Evolutionary conservation across 1,140 invertebrate species (phyloP).

Genomic region (Monomorium pharaonis): DNA sequence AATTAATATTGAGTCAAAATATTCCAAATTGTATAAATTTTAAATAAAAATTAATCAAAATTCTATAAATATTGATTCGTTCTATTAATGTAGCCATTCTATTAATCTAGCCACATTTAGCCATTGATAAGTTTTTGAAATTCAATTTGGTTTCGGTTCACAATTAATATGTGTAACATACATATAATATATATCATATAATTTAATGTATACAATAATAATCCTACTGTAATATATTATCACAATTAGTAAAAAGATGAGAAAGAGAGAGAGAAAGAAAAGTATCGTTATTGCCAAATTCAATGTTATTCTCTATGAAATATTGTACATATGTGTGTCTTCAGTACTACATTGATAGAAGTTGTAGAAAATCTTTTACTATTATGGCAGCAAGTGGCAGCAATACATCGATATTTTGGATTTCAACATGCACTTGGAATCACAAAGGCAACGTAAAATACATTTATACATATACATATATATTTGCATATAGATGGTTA

Average conservation of each 20-base stretch:
- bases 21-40: neutral
- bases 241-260: neutral
- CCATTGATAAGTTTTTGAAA: neutral
- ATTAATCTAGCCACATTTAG: too few relatives aligned
- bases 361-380: neutral
- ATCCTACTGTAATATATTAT: neutral
- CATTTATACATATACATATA: neutral
- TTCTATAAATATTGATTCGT: neutral
- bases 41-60: conserved; percentile 10
- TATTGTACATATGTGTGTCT: neutral
- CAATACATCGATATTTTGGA: neutral
- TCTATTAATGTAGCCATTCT: too few relatives aligned
- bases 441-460: neutral
- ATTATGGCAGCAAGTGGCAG: neutral
- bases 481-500: neutral
- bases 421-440: conserved; percentile 16
- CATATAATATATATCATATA: neutral
- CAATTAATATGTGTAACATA: neutral
- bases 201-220: neutral
- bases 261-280: too few relatives aligned
- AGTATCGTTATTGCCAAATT: neutral
- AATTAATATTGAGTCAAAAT: neutral
- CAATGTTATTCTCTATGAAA: neutral
- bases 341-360: neutral
- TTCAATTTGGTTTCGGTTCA: neutral